phyloP scores from a whole-genome alignment of 1,140 invertebrate species.

The Zaprionus ornatus region DNA sequence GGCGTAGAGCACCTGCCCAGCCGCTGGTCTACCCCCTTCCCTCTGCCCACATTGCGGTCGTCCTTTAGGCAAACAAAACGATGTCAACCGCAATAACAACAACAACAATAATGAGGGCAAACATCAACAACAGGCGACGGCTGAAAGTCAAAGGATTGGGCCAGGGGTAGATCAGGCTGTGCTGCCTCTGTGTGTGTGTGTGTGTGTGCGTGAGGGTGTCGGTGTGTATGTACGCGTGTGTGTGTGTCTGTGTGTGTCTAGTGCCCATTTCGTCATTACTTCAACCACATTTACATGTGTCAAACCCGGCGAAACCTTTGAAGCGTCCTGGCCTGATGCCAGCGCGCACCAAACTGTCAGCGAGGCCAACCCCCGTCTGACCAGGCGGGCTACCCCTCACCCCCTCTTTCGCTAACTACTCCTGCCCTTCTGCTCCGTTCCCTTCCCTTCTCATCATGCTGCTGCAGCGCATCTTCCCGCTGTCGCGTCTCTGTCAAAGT shows the following conservation, averaged over 20 bases:
- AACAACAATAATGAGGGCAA: constrained; percentile 81
- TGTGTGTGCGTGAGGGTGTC: constrained; percentile 18
- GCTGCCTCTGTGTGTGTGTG: neutral
- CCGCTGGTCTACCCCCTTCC: neutral
- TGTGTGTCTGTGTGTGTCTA: constrained; percentile 50
- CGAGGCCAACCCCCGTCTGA: constrained; percentile 70
- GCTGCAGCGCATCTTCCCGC: constrained; percentile 22
- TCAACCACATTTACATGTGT: constrained; percentile 83
- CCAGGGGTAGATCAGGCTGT: constrained; percentile 14
- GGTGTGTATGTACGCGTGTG: neutral
- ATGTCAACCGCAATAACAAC: constrained; percentile 79
- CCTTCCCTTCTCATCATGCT: neutral
- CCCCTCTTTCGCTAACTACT: too few species aligned
- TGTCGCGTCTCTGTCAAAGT: constrained; percentile 68
- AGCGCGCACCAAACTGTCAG: constrained; percentile 56
- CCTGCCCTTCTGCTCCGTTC: neutral
- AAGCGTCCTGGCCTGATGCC: constrained; percentile 54
- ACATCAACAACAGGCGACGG: constrained; percentile 74
- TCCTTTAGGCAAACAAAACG: constrained; percentile 77
- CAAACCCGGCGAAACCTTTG: constrained; percentile 68
- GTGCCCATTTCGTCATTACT: constrained; percentile 83
- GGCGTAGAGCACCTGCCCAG: constrained; percentile 57
- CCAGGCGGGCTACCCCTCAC: constrained; percentile 34
- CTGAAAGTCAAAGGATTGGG: constrained; percentile 75
- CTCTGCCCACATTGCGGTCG: constrained; percentile 32